Conservation (phyloP, 2,113 vertebrate genomes). For the Elephas maximus region DNA sequence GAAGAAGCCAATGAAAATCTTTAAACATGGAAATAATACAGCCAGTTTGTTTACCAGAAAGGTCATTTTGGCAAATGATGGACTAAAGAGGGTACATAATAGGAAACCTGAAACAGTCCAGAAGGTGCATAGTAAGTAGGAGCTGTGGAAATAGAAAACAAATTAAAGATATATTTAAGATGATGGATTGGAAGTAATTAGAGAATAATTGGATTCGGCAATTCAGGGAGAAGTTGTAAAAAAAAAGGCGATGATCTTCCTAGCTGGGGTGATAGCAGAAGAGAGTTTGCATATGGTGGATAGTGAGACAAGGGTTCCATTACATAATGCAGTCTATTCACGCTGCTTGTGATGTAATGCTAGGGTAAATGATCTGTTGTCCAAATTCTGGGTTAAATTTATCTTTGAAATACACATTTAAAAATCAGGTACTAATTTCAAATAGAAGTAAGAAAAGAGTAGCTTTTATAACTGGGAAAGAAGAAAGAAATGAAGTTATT, state of each 20-base stretch:
- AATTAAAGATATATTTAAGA: neutral
- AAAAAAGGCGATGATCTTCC: neutral
- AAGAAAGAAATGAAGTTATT: neutral
- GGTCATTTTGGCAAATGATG: neutral
- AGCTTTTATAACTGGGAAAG: neutral
- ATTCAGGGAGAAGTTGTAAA: neutral
- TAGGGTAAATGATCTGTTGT: neutral
- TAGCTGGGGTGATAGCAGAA: neutral
- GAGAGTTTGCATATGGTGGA: neutral
- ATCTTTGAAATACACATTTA: constrained; percentile 44
- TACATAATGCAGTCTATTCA: neutral
- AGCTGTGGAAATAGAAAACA: neutral
- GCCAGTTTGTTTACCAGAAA: neutral
- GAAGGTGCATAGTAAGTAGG: neutral
- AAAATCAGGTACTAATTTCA: neutral
- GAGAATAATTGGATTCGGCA: neutral
- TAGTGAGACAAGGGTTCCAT: neutral
- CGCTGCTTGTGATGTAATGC: neutral
- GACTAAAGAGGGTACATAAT: neutral
- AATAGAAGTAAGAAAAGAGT: neutral
- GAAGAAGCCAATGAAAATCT: neutral
- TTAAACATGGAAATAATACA: neutral
- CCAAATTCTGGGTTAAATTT: neutral
- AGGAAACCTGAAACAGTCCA: neutral
- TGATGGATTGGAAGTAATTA: neutral